A percentile compares a stretch with the other conserved stretches of the same genome.
phyloP scores from a whole-genome alignment of 2,797 vertebrate genomes.

The Pseudochromis fuscus region DNA sequence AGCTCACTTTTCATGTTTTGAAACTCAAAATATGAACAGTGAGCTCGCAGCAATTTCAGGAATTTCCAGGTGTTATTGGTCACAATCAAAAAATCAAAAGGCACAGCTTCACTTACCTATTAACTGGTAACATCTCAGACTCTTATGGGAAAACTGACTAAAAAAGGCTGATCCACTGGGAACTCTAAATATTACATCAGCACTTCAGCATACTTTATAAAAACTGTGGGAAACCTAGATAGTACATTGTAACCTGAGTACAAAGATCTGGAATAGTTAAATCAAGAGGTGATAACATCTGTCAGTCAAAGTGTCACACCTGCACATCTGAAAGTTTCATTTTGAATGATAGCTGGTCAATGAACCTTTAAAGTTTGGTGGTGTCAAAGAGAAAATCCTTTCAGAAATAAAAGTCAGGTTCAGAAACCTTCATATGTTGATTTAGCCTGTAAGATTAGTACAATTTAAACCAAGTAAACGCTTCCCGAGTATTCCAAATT shows the following conservation, averaged over 20 bases:
- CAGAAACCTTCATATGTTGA: background rate
- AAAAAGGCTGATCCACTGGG: background rate
- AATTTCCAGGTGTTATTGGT: constrained; percentile 16
- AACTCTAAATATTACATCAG: background rate
- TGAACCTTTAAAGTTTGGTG: constrained; percentile 8
- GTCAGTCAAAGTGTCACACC: constrained; percentile 43
- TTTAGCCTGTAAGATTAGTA: constrained; percentile 11
- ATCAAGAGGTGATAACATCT: constrained; percentile 30
- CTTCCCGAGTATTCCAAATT: no score
- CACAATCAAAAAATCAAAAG: constrained; percentile 15
- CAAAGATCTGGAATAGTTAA: constrained; percentile 17
- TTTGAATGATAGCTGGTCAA: constrained; percentile 39
- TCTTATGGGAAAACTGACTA: background rate
- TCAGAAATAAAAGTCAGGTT: constrained; percentile 25
- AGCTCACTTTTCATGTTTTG: constrained; percentile 19
- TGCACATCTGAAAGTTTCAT: constrained; percentile 59
- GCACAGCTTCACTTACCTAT: constrained; percentile 1
- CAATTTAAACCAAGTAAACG: constrained; percentile 17
- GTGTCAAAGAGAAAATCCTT: constrained; percentile 17
- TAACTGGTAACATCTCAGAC: constrained; percentile 7
- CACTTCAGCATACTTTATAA: background rate
- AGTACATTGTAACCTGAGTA: background rate
- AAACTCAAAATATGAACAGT: constrained; percentile 32
- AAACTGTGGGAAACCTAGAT: background rate
- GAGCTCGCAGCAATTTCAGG: constrained; percentile 26